A percentile compares a stretch with the other conserved stretches of the same genome.
Conservation (phyloP, 2,797 vertebrate species). For the Ptychobarbus kaznakovi region DNA sequence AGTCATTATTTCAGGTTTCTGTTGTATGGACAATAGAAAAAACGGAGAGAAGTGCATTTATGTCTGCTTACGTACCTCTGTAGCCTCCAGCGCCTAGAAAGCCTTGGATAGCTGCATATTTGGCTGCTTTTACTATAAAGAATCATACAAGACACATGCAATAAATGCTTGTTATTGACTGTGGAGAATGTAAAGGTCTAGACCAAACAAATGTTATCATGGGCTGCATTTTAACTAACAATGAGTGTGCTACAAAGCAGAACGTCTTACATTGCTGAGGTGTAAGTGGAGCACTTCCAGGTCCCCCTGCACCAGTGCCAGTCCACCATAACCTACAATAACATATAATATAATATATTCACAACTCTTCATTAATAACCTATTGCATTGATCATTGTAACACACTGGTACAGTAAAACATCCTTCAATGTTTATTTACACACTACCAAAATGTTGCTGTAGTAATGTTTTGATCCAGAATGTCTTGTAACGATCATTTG, state of each 20-base stretch:
- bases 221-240: neutral
- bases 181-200: neutral
- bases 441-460: neutral
- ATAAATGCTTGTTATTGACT: neutral
- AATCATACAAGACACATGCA: conserved; percentile 35
- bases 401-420: neutral
- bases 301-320: conserved; percentile 47
- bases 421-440: neutral
- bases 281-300: conserved; percentile 60
- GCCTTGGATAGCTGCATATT: conserved; percentile 76
- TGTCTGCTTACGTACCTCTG: conserved; percentile 72
- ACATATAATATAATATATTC: conserved; percentile 13
- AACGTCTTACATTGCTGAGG: conserved; percentile 59
- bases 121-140: conserved; percentile 76
- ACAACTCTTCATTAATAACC: neutral
- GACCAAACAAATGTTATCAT: neutral
- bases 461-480: neutral
- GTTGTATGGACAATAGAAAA: neutral
- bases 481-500: neutral
- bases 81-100: conserved; percentile 74
- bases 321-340: conserved; percentile 52
- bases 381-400: neutral
- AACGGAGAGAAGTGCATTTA: neutral
- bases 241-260: neutral
- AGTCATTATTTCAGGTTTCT: neutral